A percentile compares a stretch with the other conserved stretches of the same genome.
Evolutionary conservation across 1,140 invertebrate species (phyloP).

Genomic region (Megalonaias nervosa): DNA sequence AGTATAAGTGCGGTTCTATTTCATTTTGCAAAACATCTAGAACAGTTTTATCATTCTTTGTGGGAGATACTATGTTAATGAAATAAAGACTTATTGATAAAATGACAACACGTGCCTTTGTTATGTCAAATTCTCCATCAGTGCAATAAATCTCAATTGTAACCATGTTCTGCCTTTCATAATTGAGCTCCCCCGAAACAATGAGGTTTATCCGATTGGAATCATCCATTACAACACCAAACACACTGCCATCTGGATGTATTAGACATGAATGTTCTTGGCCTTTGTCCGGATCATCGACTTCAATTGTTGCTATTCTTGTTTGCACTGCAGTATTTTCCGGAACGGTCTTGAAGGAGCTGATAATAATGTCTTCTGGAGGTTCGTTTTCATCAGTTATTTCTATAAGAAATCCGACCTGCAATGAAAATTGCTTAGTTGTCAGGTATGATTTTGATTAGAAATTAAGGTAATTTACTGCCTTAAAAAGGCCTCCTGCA

Average conservation of each 20-base stretch:
- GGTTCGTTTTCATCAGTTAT: slow-evolving; percentile 51
- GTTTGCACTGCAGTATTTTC: slow-evolving; percentile 30
- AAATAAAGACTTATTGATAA: too few relatives aligned
- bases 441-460: too few relatives aligned
- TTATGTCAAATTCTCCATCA: slow-evolving; percentile 47
- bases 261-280: slow-evolving; percentile 49
- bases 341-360: slow-evolving; percentile 13
- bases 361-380: slow-evolving; percentile 44
- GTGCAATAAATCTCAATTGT: slow-evolving; percentile 38
- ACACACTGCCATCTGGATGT: slow-evolving; percentile 16
- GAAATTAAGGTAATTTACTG: too few relatives aligned
- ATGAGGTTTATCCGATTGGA: slow-evolving; percentile 29
- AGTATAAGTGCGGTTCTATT: too few relatives aligned
- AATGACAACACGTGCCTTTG: slow-evolving; percentile 31
- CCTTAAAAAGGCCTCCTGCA: too few relatives aligned
- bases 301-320: slow-evolving; percentile 36
- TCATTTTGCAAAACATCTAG: too few relatives aligned
- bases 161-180: slow-evolving; percentile 27
- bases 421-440: slow-evolving; percentile 1
- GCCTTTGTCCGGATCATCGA: slow-evolving; percentile 49
- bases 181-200: slow-evolving; percentile 35
- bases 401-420: slow-evolving; percentile 46
- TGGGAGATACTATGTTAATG: too few relatives aligned
- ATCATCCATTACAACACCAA: slow-evolving; percentile 33
- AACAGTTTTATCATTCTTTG: too few relatives aligned